Base-by-base conservation (phyloP, 2,888 invertebrate species). In the Cremastobaeus sp. region DNA sequence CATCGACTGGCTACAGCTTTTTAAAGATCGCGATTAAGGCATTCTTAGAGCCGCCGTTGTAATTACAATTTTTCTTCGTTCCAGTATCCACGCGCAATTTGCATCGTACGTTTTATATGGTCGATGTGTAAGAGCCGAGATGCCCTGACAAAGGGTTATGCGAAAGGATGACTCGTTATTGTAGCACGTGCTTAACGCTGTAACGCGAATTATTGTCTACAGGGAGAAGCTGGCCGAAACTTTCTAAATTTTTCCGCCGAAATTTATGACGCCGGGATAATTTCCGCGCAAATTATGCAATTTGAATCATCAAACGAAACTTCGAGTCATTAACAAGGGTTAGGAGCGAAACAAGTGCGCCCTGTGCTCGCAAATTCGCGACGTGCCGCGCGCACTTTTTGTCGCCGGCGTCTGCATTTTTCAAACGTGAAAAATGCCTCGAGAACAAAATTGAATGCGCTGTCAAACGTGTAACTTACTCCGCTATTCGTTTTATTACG, bases 41-140 rank as follows among this genome's bases (percentile, higher is more conserved):
- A 74, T 76, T 76, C 76, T 65, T 88, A 86, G 85, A 86, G 60
- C 86, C 85, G 54, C 41, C 55, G 20, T 39, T 48, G 86, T 86
- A 73, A 73, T 73, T 73, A 73, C 73, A 55, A 32, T 55, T 60
- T 55, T 73, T 68, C 54, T 62, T 55, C 73, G 25, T 55, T 62
- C 50, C 66, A 66, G 47, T 60, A 50, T 73, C 48, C 48, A n/a
- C 45, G 35, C 30, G 37, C 54, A 66, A 62, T 73, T 73, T 55
- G 57, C 71, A 52, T 65, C 59, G 43, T 72, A 66, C 37, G 60
- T 66, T 54, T 60, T 66, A 60, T 52, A 54, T 48, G 47, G 50
- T 55, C 50, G 62, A 70, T 70, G 70, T 34, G 41, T 18, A 41
- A 41, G 41, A 15, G 37, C 50, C 17, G 8, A 6, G 52, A 20